Evolutionary conservation across 2,797 vertebrate genomes (phyloP).

Genomic region (Melanotaenia maccullochi): DNA sequence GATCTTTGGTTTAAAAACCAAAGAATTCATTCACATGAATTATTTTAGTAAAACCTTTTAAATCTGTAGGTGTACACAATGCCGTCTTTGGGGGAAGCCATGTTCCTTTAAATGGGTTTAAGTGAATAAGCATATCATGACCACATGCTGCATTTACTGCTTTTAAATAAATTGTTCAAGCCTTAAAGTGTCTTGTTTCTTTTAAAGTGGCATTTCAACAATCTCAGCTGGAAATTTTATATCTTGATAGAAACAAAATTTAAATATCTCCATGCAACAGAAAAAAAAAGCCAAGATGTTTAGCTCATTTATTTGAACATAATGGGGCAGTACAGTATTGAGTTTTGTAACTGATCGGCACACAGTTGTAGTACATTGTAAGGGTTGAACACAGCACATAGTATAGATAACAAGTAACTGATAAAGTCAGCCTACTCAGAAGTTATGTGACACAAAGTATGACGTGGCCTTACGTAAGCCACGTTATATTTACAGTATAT

Average conservation of each 20-base stretch:
- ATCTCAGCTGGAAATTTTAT: background rate
- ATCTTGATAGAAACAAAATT: background rate
- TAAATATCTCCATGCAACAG: background rate
- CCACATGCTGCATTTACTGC: constrained; percentile 29
- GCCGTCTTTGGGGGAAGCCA: background rate
- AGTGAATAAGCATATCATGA: constrained; percentile 31
- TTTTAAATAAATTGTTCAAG: constrained; percentile 60
- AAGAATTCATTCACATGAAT: constrained; percentile 4
- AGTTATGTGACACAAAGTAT: constrained; percentile 54
- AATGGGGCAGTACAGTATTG: constrained; percentile 74
- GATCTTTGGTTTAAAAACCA: constrained; percentile 35
- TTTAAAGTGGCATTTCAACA: background rate
- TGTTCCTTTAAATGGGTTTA: background rate
- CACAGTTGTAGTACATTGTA: constrained; percentile 61
- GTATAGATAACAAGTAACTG: constrained; percentile 62
- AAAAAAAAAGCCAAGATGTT: constrained; percentile 34
- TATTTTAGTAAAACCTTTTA: background rate
- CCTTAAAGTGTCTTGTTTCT: constrained; percentile 5
- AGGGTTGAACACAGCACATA: constrained; percentile 70
- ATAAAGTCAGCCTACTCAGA: constrained; percentile 60
- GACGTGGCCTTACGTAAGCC: constrained; percentile 56
- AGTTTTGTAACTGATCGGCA: constrained; percentile 62
- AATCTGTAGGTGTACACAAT: background rate
- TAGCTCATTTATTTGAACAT: constrained; percentile 77
- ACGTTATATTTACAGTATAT: constrained; percentile 49